Base-by-base conservation (phyloP, 1,140 invertebrate genomes). In the Arctopsyche grandis region DNA sequence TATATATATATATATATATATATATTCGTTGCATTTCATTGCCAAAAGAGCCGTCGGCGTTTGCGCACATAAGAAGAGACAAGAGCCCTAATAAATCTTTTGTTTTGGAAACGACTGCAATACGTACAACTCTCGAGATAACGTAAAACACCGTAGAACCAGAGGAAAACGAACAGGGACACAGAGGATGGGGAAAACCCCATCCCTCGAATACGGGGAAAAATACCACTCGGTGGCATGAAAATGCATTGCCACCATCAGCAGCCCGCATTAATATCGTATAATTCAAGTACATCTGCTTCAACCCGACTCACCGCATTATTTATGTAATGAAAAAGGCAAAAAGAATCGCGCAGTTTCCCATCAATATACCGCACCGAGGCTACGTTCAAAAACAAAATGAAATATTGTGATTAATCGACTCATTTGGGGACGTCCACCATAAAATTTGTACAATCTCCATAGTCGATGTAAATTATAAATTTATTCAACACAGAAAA, bases 171-270 rank as follows among this genome's bases (percentile, higher is more conserved):
- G 29, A 4, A 38, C 29, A 38, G 3, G 29, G 29, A 38, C 29
- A 38, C 7, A 7, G 56, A 56, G 12, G 19, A 5, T 7, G 56
- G 7, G 56, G 19, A 60, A 60, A 60, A 19, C 48, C 12, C 48
- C 12, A 52, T n/a, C 48, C 48, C 48, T 1, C 7, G 56, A 19
- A 19, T 19, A 3, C 16, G 9, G 21, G 56, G 16, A 60, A 60
- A 60, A 60, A 19, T 60, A 16, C 56, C 3, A 12, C 48, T 14
- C 16, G 48, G 48, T n/a, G 16, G 48, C 48, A 21, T 21, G 56
- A 60, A 60, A 60, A 60, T 60, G 56, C 56, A 60, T 60, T 60
- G 19, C 56, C 14, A 21, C 56, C 16, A 52, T 52, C 48, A 52
- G 48, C 48, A 16, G 16, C 16, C 21, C 56, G 56, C 56, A 66